Conservation (phyloP, 1,140 invertebrate genomes). For the Drosophila bifasciata region DNA sequence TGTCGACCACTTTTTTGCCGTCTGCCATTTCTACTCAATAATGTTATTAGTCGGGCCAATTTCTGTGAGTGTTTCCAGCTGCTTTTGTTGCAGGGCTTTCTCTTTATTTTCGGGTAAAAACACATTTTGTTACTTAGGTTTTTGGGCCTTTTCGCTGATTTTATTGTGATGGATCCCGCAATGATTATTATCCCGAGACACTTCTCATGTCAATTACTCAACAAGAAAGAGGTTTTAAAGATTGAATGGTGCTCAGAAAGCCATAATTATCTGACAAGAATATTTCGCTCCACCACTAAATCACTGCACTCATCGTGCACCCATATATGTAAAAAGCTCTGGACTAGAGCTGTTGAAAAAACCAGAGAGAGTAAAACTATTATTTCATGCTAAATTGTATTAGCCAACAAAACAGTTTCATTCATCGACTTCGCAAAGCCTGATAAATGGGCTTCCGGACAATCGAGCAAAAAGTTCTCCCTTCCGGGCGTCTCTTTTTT, state of each 20-base stretch:
- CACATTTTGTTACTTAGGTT: slow-evolving; percentile 45
- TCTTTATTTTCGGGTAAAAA: slow-evolving; percentile 22
- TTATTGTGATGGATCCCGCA: slow-evolving; percentile 61
- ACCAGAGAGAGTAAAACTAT: slow-evolving; percentile 18
- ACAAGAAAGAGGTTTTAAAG: not conserved
- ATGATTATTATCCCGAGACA: not conserved
- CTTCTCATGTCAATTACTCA: no score
- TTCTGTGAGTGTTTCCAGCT: slow-evolving; percentile 34
- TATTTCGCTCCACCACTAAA: not conserved
- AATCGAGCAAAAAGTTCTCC: no score
- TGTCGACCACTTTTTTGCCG: slow-evolving; percentile 6
- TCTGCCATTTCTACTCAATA: slow-evolving; percentile 63
- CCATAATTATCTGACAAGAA: no score
- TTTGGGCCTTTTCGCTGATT: slow-evolving; percentile 42
- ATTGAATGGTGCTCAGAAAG: no score
- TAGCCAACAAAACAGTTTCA: slow-evolving; percentile 28
- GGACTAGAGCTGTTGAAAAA: slow-evolving; percentile 5
- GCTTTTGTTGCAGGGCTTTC: slow-evolving; percentile 35
- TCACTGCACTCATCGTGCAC: no score
- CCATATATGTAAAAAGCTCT: no score
- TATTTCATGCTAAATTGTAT: slow-evolving; percentile 43
- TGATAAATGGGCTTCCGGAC: slow-evolving; percentile 44
- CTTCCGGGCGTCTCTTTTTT: no score
- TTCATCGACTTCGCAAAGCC: slow-evolving; percentile 46
- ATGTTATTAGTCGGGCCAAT: slow-evolving; percentile 76